These are phyloP conservation scores for Steinernema hermaphroditum DNA, from an alignment of 2,888 invertebrate genomes.

Conservation along the genomic window DNA sequence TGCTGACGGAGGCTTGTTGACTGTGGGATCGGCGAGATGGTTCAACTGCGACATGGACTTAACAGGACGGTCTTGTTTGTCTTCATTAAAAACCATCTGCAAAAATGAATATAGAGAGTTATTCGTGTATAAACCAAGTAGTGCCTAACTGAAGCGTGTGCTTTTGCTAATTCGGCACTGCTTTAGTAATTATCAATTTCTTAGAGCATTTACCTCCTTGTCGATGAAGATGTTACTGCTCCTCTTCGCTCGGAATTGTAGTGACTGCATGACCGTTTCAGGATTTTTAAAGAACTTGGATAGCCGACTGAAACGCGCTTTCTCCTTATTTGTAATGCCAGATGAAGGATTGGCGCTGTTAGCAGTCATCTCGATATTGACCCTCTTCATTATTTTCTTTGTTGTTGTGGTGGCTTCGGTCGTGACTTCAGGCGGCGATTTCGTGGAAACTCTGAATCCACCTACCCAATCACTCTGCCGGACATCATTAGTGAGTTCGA, in stretches of 20 bases:
- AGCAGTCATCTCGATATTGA: neutral
- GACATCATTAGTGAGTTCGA: neutral
- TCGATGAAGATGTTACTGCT: constrained; percentile 6
- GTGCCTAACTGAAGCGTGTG: neutral
- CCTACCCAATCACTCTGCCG: constrained; percentile 21
- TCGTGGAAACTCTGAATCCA: constrained; percentile 10
- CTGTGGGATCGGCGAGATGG: neutral
- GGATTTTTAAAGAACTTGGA: constrained; percentile 14
- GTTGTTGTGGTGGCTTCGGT: neutral
- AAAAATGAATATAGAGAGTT: neutral
- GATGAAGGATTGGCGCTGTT: neutral
- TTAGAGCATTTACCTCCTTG: neutral
- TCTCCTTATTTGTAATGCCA: neutral
- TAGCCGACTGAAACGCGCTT: neutral
- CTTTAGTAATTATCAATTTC: no score
- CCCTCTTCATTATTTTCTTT: neutral
- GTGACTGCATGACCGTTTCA: neutral
- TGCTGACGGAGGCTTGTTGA: neutral
- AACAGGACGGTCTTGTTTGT: constrained; percentile 7
- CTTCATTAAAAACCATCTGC: constrained; percentile 12
- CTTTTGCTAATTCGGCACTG: no score
- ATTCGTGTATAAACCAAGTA: neutral
- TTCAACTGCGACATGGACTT: constrained; percentile 8
- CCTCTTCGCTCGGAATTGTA: constrained; percentile 8
- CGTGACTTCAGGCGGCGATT: neutral